phyloP scores from a whole-genome alignment of 2,113 vertebrate species.

The Hystrix cristata region DNA sequence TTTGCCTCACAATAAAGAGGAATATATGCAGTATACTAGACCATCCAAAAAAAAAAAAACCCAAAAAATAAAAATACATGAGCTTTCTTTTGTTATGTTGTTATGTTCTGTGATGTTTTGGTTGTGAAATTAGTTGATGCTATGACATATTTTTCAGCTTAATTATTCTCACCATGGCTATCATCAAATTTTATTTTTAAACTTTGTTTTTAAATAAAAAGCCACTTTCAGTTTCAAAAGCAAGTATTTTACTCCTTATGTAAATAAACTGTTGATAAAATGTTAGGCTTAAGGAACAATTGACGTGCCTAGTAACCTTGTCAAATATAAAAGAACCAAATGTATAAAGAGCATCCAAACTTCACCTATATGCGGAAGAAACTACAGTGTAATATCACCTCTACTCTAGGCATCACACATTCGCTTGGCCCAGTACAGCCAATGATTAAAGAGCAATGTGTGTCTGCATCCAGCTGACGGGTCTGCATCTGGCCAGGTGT shows the following conservation, averaged over 20 bases:
- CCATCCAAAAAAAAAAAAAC: background rate
- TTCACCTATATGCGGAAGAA: background rate
- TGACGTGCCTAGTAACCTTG: background rate
- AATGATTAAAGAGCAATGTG: no score
- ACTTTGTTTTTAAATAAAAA: background rate
- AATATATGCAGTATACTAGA: background rate
- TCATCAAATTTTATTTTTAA: background rate
- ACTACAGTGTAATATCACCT: background rate
- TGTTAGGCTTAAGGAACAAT: background rate
- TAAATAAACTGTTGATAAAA: background rate
- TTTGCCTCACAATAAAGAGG: background rate
- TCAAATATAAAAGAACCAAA: background rate
- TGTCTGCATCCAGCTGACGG: no score
- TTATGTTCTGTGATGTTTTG: background rate
- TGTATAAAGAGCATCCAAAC: background rate
- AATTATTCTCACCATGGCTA: background rate
- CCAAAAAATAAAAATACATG: background rate
- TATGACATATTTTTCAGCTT: background rate
- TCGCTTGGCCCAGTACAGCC: background rate
- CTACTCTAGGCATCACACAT: background rate
- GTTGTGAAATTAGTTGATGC: background rate
- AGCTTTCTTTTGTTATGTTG: background rate
- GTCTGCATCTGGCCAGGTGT: no score
- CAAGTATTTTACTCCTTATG: background rate
- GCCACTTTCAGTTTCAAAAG: background rate